Base-by-base conservation (phyloP, 1,140 invertebrate genomes). In the Penaeus japonicus region DNA sequence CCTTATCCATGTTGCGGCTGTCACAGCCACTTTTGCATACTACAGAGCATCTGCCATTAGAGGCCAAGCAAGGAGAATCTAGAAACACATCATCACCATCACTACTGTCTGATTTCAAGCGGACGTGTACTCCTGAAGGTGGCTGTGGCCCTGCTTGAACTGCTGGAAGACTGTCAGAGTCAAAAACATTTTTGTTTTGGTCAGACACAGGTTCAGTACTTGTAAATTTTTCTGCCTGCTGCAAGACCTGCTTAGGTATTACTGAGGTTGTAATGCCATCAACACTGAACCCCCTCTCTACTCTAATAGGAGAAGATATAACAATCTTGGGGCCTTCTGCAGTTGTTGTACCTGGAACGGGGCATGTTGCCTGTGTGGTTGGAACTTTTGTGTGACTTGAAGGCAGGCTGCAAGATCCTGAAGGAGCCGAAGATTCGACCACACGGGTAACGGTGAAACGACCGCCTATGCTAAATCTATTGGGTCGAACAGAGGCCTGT, bases 381-480 rank as follows among this genome's bases (percentile, higher is more conserved):
- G 79, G 18, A 15, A 39, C 73, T 62, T 77, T 89, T 32, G 55
- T 39, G 24, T 85, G 85, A 22, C 27, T 22, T 20, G 79, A 35
- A 78, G 89, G 85, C 70, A 90, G 59, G 57, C 84, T 86, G 35
- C 73, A 73, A 54, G 87, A 30, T 24, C 80, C 80, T 59, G 70
- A 84, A 12, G 85, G 80, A 30, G 82, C 84, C 24, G 70, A 22
- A 18, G 75, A 47, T 30, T 87, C 85, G 12, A 47, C 39, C 57
- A 90, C 90, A 54, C 83, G 83, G 17, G 90, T 90, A 12, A 90
- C 90, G 1, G 90, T 90, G 77, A 90, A 90, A 4, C 90, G 89
- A 10, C 90, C 89, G n/a, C 90, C 90, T 24, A 81, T 59, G 39
- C 83, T 82, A 59, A 89, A 89, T 53, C 90, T 86, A 47, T 89